phyloP scores from a whole-genome alignment of 2,888 invertebrate species.

The Phortica magna region DNA sequence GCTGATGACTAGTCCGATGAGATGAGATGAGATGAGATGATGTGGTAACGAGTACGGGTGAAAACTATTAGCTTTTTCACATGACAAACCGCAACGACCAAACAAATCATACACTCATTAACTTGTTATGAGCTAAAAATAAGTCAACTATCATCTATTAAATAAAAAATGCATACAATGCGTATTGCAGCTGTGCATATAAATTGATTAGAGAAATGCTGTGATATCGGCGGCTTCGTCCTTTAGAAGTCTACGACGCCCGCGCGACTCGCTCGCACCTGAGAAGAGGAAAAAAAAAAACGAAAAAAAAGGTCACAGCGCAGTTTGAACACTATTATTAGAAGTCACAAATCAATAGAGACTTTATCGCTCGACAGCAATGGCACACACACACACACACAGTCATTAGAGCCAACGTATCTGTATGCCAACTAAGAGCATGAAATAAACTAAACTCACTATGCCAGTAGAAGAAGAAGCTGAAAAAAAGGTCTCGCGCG shows the following conservation, averaged over 20 bases:
- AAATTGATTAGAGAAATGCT: too few relatives aligned
- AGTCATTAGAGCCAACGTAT: conserved; percentile 3
- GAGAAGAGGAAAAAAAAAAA: not conserved
- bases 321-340: conserved; percentile 69
- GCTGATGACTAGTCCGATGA: not conserved
- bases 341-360: conserved; percentile 73
- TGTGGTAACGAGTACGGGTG: not conserved
- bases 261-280: not conserved
- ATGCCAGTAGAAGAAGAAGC: conserved; percentile 44
- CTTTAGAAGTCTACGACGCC: conserved; percentile 63
- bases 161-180: not conserved
- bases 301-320: conserved; percentile 57
- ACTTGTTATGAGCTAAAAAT: not conserved
- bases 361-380: conserved; percentile 62
- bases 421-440: not conserved
- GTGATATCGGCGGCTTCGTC: conserved; percentile 39
- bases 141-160: not conserved
- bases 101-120: not conserved
- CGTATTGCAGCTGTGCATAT: not conserved
- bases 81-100: not conserved
- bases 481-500: conserved; percentile 45
- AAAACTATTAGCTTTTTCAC: not conserved
- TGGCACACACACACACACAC: conserved; percentile 13
- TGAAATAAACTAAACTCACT: conserved; percentile 32
- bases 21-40: not conserved